A percentile compares a stretch with the other conserved stretches of the same genome.
phyloP scores from a whole-genome alignment of 2,113 vertebrate species.

The Chascanopsetta lugubris region DNA sequence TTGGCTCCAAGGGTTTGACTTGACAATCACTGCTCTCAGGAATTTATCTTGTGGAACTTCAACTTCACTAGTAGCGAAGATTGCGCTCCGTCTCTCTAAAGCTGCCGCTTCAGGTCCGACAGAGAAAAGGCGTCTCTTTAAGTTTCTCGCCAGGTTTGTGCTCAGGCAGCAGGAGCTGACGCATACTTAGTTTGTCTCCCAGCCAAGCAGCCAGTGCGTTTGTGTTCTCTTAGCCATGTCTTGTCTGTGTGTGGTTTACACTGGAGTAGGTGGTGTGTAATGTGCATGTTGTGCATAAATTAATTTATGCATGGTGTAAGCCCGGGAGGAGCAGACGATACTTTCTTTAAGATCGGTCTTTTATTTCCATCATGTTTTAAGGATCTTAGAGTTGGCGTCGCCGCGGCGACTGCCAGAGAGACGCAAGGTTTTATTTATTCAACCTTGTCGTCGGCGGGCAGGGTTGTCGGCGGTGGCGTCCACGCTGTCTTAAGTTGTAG shows the following conservation, averaged over 20 bases:
- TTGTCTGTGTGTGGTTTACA: conserved; percentile 60
- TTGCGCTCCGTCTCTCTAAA: conserved; percentile 15
- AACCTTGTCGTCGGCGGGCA: conserved; percentile 82
- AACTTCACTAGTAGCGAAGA: conserved; percentile 29
- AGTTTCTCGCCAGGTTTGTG: conserved; percentile 9
- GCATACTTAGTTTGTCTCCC: conserved; percentile 20
- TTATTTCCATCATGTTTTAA: conserved; percentile 52
- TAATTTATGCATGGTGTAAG: conserved; percentile 74
- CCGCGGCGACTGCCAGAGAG: conserved; percentile 61
- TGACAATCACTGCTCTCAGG: conserved; percentile 26
- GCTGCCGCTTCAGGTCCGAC: conserved; percentile 6
- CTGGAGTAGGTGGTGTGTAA: conserved; percentile 71
- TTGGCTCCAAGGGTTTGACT: neutral
- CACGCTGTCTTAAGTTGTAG: conserved; percentile 27
- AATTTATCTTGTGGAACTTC: conserved; percentile 38
- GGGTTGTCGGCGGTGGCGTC: conserved; percentile 3
- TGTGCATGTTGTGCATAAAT: conserved; percentile 93
- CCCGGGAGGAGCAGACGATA: conserved; percentile 42
- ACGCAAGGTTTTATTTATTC: conserved; percentile 89
- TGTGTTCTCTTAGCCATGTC: conserved; percentile 42
- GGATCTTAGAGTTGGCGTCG: conserved; percentile 24
- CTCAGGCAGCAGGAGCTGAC: conserved; percentile 27
- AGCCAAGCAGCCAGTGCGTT: conserved; percentile 41
- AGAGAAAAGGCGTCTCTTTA: neutral
- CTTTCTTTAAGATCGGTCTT: conserved; percentile 48